phyloP scores from a whole-genome alignment of 2,888 invertebrate species.

The Rhodophaea formosa region DNA sequence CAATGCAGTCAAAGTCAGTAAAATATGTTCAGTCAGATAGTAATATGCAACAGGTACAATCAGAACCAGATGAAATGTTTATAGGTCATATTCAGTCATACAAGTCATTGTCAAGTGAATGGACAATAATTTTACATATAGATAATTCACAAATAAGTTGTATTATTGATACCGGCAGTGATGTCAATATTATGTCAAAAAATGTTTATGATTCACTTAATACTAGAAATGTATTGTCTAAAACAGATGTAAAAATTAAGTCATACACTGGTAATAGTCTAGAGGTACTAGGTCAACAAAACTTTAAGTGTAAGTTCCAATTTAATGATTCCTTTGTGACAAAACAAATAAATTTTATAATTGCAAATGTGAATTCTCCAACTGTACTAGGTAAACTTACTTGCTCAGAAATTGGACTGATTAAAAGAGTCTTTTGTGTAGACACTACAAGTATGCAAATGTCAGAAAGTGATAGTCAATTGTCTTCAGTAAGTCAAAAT shows the following conservation, averaged over 20 bases:
- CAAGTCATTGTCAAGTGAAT: slow-evolving; percentile 16
- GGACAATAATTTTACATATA: slow-evolving; percentile 24
- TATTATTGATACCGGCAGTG: slow-evolving; percentile 27
- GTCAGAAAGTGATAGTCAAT: not conserved
- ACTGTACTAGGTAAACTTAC: slow-evolving; percentile 25
- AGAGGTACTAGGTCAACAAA: slow-evolving; percentile 18
- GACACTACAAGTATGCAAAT: slow-evolving; percentile 4
- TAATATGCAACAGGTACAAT: slow-evolving; percentile 22
- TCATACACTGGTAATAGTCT: slow-evolving; percentile 19
- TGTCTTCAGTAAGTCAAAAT: not conserved
- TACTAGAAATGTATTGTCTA: slow-evolving; percentile 20
- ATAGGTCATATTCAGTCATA: slow-evolving; percentile 26
- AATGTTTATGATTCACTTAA: slow-evolving; percentile 25
- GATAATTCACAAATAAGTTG: slow-evolving; percentile 24
- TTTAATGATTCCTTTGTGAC: slow-evolving; percentile 9
- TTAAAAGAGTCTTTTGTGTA: slow-evolving; percentile 25
- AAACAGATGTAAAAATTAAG: slow-evolving; percentile 21
- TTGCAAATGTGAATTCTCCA: slow-evolving; percentile 27
- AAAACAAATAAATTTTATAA: slow-evolving; percentile 17
- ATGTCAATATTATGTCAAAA: slow-evolving; percentile 29
- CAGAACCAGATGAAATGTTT: slow-evolving; percentile 23
- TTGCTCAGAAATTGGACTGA: slow-evolving; percentile 26
- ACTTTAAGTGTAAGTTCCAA: slow-evolving; percentile 10
- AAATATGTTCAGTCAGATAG: slow-evolving; percentile 21
- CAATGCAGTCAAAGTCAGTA: slow-evolving; percentile 22